phyloP scores from a whole-genome alignment of 92 coral and sea anemone genomes.

The Meandrina meandrites region DNA sequence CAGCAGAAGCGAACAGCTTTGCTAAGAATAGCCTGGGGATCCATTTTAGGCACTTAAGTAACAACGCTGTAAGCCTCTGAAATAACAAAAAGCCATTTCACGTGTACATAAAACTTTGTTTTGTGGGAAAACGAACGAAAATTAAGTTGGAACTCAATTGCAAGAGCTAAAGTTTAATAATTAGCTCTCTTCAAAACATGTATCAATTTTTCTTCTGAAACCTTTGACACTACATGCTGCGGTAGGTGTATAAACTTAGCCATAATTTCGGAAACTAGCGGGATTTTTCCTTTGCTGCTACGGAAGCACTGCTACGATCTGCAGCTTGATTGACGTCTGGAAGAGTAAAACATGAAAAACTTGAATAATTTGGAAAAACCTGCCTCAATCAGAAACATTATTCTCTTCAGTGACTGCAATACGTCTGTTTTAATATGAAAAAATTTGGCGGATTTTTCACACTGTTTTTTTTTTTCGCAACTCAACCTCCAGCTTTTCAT shows the following conservation, averaged over 20 bases:
- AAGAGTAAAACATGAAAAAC: too few relatives aligned
- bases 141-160: neutral
- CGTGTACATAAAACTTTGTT: neutral
- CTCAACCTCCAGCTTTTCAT: too few relatives aligned
- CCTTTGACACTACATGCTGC: neutral
- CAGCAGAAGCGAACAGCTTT: neutral
- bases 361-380: too few relatives aligned
- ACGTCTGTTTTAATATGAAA: too few relatives aligned
- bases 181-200: neutral
- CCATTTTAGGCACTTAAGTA: neutral
- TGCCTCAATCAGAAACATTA: neutral
- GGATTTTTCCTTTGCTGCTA: neutral
- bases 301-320: neutral
- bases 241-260: neutral
- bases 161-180: neutral
- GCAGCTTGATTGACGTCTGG: neutral
- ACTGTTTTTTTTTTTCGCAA: too few relatives aligned
- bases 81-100: neutral
- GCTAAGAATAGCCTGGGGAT: neutral
- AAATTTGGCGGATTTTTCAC: too few relatives aligned
- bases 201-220: neutral
- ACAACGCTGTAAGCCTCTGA: neutral
- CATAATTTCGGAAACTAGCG: neutral
- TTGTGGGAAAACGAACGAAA: neutral
- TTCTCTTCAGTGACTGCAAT: neutral